Evolutionary conservation across 2,113 vertebrate species (phyloP), one percentile per base, ranked within the genome.

Genomic region (Lamprotornis superbus): DNA sequence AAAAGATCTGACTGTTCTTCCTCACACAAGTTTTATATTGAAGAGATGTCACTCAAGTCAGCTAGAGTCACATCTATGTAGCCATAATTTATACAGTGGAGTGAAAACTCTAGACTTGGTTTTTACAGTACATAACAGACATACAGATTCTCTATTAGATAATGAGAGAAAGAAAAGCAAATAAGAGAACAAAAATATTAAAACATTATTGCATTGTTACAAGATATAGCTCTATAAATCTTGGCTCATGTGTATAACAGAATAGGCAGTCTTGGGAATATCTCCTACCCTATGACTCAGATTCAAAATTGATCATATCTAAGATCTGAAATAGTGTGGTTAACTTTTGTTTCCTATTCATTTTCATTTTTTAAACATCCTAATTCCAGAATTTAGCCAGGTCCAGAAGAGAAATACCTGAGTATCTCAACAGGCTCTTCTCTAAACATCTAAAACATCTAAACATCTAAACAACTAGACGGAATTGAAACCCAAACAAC

Each of bases 351-450:
- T 79, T 14, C 8, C 7, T 59, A 39, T 46, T 28, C 1, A 23
- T 71, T 71, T 88, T 40, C 1, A 24, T 22, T 65, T 55, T 78
- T 31, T 30, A 37, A 83, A 9, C 7, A 33, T 63, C 2, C 5
- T 4, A 50, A 0, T 40, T 74, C 16, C 20, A 21, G 15, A 70
- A 57, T 67, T 87, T 35, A 35, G 5, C 7, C 20, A 82, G 22
- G 3, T 9, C 12, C 6, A 4, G 7, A 9, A 68, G 4, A 5
- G 4, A 87, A 47, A 50, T 63, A 10, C 3, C 3, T 3, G 21
- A 77, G 3, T 67, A 27, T 31, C 15, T 47, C 9, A 77, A 35
- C 0, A 74, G 22, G 4, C 14, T 76, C 5, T 61, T 73, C 30
- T 59, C 30, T 46, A 61, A 71, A 30, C 3, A 24, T 22, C 24